These are phyloP conservation scores for Drosophila triauraria DNA, from an alignment of 1,140 invertebrate species.

Conservation along the genomic window DNA sequence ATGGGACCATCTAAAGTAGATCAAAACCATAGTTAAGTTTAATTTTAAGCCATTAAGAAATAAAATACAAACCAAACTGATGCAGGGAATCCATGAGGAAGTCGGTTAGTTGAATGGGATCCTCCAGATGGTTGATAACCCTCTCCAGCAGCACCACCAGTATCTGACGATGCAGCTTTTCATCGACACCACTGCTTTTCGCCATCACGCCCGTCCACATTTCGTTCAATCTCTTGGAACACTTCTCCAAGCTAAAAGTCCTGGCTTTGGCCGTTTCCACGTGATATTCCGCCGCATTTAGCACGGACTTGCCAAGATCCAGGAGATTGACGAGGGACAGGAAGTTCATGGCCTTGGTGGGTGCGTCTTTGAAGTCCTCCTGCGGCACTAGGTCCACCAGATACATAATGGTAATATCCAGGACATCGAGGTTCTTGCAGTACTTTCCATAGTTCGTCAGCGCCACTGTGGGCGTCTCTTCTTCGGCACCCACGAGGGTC, in stretches of 20 bases:
- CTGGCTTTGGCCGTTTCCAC: constrained; percentile 13
- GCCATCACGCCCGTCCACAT: constrained; percentile 90
- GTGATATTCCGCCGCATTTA: constrained; percentile 42
- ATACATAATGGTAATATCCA: constrained; percentile 87
- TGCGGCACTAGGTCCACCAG: constrained; percentile 85
- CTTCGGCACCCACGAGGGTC: constrained; percentile 86
- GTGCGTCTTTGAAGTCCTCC: constrained; percentile 29
- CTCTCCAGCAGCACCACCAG: constrained; percentile 93
- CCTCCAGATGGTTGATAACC: constrained; percentile 92
- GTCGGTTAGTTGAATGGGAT: constrained; percentile 94
- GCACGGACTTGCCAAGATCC: constrained; percentile 56
- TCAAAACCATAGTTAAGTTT: background rate
- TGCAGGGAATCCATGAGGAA: constrained; percentile 96
- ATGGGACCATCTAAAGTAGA: constrained; percentile 91
- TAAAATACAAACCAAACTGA: constrained; percentile 87
- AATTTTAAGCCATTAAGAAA: background rate
- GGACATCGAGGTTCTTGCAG: constrained; percentile 88
- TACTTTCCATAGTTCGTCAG: constrained; percentile 89
- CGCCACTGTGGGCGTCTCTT: constrained; percentile 65
- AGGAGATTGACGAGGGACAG: constrained; percentile 88
- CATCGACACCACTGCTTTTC: constrained; percentile 87
- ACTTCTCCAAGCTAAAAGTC: constrained; percentile 81
- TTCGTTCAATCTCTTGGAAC: constrained; percentile 87
- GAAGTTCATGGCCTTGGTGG: constrained; percentile 87
- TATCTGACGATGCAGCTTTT: constrained; percentile 91